A percentile compares a stretch with the other conserved stretches of the same genome.
phyloP scores from a whole-genome alignment of 2,113 vertebrate species.

The Neodon shergylaensis region DNA sequence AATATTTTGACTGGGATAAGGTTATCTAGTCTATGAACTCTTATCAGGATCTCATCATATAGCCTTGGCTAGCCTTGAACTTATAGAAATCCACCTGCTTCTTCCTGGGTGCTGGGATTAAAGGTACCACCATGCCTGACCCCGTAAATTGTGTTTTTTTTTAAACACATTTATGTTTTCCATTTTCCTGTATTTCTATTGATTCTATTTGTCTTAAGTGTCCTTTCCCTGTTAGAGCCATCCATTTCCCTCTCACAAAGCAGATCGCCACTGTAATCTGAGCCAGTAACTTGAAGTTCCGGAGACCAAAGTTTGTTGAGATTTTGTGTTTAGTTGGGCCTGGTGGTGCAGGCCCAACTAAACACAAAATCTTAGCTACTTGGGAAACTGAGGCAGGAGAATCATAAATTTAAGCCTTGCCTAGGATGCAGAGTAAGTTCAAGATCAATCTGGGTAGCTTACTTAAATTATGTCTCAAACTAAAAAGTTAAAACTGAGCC shows the following conservation, averaged over 20 bases:
- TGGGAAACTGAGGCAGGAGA: background rate
- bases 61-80: background rate
- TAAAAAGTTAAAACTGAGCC: background rate
- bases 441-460: background rate
- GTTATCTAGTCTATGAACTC: background rate
- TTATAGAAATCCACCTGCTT: background rate
- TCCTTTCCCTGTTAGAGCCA: conserved; percentile 28
- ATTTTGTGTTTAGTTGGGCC: background rate
- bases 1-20: conserved; percentile 5
- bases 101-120: background rate
- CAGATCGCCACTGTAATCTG: conserved; percentile 38
- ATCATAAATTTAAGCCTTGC: background rate
- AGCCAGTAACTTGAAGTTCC: conserved; percentile 21
- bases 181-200: conserved; percentile 2
- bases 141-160: conserved; percentile 36
- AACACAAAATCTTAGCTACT: background rate
- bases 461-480: background rate
- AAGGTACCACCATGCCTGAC: background rate
- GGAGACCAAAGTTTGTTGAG: conserved; percentile 50
- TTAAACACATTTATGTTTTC: background rate
- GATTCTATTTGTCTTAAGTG: conserved; percentile 16
- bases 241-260: background rate
- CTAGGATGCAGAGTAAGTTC: background rate
- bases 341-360: background rate
- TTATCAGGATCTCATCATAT: background rate